These are phyloP conservation scores for Aspidapion aeneum DNA, from an alignment of 2,888 invertebrate species.

Conservation along the genomic window DNA sequence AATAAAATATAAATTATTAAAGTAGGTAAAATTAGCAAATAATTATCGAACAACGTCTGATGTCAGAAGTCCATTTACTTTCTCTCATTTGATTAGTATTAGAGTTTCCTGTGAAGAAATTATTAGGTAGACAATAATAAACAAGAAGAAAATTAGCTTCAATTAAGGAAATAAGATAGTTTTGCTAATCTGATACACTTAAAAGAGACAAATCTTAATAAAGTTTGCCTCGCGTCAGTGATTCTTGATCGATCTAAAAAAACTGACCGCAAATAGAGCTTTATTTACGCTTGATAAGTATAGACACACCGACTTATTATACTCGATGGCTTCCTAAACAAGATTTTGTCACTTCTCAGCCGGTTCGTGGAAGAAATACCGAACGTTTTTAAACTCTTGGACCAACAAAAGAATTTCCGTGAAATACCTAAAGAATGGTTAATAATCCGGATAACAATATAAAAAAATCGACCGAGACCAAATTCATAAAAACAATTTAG, in stretches of 20 bases:
- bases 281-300: neutral
- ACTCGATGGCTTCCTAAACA: neutral
- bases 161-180: neutral
- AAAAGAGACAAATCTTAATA: neutral
- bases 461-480: neutral
- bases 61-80: too few relatives aligned
- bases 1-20: too few relatives aligned
- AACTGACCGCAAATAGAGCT: neutral
- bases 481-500: neutral
- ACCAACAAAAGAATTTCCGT: neutral
- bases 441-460: neutral
- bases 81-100: neutral
- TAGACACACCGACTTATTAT: neutral
- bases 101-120: neutral
- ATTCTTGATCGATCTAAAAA: neutral
- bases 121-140: neutral
- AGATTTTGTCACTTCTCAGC: neutral
- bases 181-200: too few relatives aligned
- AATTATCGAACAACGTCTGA: too few relatives aligned
- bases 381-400: neutral
- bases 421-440: neutral
- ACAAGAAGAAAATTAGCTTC: too few relatives aligned
- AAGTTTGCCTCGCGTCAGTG: neutral
- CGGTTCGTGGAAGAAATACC: neutral
- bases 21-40: too few relatives aligned